phyloP scores from a whole-genome alignment of 1,140 invertebrate species.

The Cotesia typhae region DNA sequence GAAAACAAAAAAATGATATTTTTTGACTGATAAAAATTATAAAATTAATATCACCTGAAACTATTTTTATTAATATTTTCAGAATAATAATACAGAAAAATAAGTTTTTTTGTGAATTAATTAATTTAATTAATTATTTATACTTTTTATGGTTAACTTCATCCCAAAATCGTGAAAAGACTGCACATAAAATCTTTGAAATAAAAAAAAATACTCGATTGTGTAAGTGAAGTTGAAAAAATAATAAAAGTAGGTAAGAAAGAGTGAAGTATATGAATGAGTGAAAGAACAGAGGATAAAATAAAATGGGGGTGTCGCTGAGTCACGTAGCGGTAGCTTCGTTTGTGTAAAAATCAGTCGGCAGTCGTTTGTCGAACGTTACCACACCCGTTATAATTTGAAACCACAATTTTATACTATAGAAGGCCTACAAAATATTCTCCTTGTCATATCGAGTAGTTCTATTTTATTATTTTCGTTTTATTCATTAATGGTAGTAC shows the following conservation, averaged over 20 bases:
- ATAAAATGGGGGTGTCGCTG: constrained; percentile 50
- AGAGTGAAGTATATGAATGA: constrained; percentile 27
- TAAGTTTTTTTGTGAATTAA: too few relatives aligned
- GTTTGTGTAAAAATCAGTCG: constrained; percentile 46
- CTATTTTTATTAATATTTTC: too few relatives aligned
- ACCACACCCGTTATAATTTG: constrained; percentile 60
- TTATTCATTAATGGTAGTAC: too few relatives aligned
- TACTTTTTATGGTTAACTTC: too few relatives aligned
- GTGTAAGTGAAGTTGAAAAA: constrained; percentile 25
- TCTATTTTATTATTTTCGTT: not conserved
- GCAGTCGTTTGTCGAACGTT: constrained; percentile 64
- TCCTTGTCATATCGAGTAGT: not conserved
- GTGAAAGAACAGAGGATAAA: constrained; percentile 41
- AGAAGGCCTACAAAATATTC: constrained; percentile 10
- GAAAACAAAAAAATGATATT: too few relatives aligned
- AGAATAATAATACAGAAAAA: too few relatives aligned
- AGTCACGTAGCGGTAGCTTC: constrained; percentile 56
- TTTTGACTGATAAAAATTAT: too few relatives aligned
- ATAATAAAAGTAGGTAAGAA: constrained; percentile 32
- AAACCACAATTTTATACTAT: constrained; percentile 8
- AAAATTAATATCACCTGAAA: too few relatives aligned
- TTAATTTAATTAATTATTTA: too few relatives aligned
- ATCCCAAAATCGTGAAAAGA: too few relatives aligned
- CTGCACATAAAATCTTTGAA: not conserved
- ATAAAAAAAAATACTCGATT: constrained; percentile 3